phyloP scores from a whole-genome alignment of 2,888 invertebrate genomes.

The Sericinus montela region DNA sequence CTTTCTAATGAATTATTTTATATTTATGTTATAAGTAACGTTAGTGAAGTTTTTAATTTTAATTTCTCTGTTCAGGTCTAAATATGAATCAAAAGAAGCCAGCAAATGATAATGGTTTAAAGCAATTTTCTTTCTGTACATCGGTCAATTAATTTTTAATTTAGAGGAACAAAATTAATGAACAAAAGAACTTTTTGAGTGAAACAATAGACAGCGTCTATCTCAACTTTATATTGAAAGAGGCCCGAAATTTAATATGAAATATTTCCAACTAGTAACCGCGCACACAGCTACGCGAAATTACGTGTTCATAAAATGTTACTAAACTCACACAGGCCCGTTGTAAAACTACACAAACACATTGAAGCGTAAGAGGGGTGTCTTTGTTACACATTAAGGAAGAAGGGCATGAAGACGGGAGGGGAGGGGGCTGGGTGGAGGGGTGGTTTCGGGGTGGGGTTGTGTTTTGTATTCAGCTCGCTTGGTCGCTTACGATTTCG shows the following conservation, averaged over 20 bases:
- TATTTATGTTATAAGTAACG: too few species aligned
- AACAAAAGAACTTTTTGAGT: neutral
- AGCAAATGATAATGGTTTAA: too few species aligned
- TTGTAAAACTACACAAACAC: conserved; percentile 54
- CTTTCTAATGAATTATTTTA: too few species aligned
- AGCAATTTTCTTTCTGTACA: too few species aligned
- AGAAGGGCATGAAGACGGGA: conserved; percentile 69
- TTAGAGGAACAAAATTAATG: neutral
- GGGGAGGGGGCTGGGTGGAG: conserved; percentile 31
- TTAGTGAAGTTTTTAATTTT: too few species aligned
- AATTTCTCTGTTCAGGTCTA: too few species aligned
- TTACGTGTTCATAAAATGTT: conserved; percentile 28
- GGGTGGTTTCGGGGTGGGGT: conserved; percentile 32
- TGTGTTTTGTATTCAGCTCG: conserved; percentile 74
- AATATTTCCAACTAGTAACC: conserved; percentile 59
- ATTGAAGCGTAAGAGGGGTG: conserved; percentile 71
- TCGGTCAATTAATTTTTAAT: too few species aligned
- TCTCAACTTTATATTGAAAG: conserved; percentile 31
- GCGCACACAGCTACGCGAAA: conserved; percentile 30
- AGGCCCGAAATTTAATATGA: conserved; percentile 76
- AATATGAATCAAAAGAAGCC: too few species aligned
- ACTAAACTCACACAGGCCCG: conserved; percentile 56
- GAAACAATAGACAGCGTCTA: neutral
- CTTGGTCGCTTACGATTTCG: conserved; percentile 72
- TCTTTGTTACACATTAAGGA: conserved; percentile 78